These are phyloP conservation scores for Cryptotermes secundus DNA, from an alignment of 1,140 invertebrate genomes.

Conservation along the genomic window DNA sequence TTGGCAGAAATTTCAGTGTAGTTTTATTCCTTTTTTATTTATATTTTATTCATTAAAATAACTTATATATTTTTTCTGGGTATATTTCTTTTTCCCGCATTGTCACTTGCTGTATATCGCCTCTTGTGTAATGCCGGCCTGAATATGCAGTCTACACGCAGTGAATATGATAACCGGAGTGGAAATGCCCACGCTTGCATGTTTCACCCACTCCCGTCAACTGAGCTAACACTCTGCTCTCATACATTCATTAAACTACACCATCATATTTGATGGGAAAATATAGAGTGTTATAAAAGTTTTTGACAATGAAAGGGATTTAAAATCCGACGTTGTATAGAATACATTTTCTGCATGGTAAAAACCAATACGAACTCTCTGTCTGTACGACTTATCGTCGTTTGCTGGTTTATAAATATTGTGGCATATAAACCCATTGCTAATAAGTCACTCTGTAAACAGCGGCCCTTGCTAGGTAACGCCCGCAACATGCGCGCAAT, in stretches of 20 bases:
- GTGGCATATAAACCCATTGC: too few relatives aligned
- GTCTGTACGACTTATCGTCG: background rate
- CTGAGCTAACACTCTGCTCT: background rate
- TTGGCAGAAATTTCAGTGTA: too few relatives aligned
- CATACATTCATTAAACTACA: background rate
- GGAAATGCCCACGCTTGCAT: background rate
- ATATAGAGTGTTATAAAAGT: background rate
- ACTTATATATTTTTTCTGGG: background rate
- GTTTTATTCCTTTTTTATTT: too few relatives aligned
- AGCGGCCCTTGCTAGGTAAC: too few relatives aligned
- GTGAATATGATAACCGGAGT: background rate
- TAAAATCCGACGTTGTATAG: background rate
- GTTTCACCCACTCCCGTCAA: background rate
- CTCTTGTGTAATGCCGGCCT: background rate
- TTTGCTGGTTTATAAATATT: too few relatives aligned
- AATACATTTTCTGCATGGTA: background rate
- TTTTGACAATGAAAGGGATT: background rate
- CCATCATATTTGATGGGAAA: background rate
- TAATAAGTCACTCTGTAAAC: too few relatives aligned
- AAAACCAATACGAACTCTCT: background rate
- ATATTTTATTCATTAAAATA: too few relatives aligned
- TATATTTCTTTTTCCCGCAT: background rate
- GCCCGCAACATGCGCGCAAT: too few relatives aligned
- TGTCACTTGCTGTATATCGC: constrained; percentile 15
- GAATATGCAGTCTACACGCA: background rate